Evolutionary conservation across 2,797 vertebrate genomes (phyloP), one percentile per base, ranked within the genome.

Genomic region (Podargus strigoides): DNA sequence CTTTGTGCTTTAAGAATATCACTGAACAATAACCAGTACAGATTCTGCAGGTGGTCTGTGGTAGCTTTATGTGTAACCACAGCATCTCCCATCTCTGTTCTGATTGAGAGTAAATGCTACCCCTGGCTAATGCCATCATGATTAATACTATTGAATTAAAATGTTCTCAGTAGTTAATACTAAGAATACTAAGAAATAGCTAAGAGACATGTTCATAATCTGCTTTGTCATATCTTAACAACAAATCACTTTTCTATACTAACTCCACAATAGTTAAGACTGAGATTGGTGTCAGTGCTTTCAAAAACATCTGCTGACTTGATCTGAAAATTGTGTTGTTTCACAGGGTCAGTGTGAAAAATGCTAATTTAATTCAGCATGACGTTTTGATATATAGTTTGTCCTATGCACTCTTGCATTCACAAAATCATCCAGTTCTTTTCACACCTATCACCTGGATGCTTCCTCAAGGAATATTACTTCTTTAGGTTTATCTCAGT

Each of bases 141-240:
- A 82, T 91, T 87, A 92, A 85, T 91, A 44, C 36, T 85, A 55
- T 16, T 89, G 75, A 85, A 91, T 77, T 80, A 49, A 90, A 84
- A 84, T n/a, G 2, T 56, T 79, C 52, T 88, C 55, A 37, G 28
- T 69, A 50, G 53, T 88, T 95, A 69, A 90, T 69, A 63, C 53
- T 70, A 78, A 76, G n/a, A 69, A 90, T 69, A 63, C 53, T 70
- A 78, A 76, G n/a, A 86, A 91, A 90, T 62, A 89, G 37, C 78
- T 58, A 59, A 82, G 37, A 90, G 44, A 64, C 6, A 58, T 28
- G 39, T 74, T 83, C 56, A 77, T 85, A 89, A 83, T 74, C 84
- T 85, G 36, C 63, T 93, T 77, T 88, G 70, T 81, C 21, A 18
- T 85, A 53, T 42, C 66, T 86, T 77, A 86, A 89, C 39, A 94